A percentile compares a stretch with the other conserved stretches of the same genome.
These are phyloP conservation scores for Tiliqua scincoides DNA, from an alignment of 2,113 vertebrate species.

Conservation along the genomic window DNA sequence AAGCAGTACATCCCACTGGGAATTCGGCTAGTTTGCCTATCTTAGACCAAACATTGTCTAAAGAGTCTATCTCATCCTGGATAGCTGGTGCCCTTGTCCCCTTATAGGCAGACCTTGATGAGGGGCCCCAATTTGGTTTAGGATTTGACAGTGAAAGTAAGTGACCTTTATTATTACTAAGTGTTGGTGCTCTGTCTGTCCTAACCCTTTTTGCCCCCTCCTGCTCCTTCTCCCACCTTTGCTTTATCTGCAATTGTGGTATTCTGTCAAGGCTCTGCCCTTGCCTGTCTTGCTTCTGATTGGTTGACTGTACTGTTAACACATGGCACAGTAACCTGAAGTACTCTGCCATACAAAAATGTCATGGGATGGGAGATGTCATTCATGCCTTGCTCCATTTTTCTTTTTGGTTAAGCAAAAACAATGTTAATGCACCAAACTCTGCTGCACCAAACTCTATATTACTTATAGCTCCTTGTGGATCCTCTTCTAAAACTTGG, in stretches of 20 bases:
- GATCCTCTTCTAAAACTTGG: conserved; percentile 56
- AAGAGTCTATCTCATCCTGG: background rate
- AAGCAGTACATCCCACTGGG: background rate
- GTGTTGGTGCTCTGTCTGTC: conserved; percentile 50
- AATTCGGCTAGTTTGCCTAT: background rate
- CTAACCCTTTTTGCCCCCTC: conserved; percentile 27
- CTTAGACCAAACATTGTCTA: background rate
- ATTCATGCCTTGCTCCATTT: conserved; percentile 60
- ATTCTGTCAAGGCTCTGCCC: background rate
- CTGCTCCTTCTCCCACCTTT: accelerated
- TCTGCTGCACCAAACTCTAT: conserved; percentile 56
- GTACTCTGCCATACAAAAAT: conserved; percentile 22
- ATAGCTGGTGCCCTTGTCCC: accelerated
- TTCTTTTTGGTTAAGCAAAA: conserved; percentile 41
- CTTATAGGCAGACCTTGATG: background rate
- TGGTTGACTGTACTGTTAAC: conserved; percentile 55
- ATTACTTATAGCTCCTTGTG: conserved; percentile 25
- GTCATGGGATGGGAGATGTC: conserved; percentile 54
- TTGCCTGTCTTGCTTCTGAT: conserved; percentile 24
- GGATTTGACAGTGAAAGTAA: conserved; percentile 1
- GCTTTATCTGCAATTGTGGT: conserved; percentile 19
- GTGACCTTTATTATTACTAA: conserved; percentile 27
- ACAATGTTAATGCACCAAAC: conserved; percentile 66
- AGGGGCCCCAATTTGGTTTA: accelerated
- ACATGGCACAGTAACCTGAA: conserved; percentile 42